Evolutionary conservation across 1,140 invertebrate species (phyloP).

Genomic region (Pantala flavescens): DNA sequence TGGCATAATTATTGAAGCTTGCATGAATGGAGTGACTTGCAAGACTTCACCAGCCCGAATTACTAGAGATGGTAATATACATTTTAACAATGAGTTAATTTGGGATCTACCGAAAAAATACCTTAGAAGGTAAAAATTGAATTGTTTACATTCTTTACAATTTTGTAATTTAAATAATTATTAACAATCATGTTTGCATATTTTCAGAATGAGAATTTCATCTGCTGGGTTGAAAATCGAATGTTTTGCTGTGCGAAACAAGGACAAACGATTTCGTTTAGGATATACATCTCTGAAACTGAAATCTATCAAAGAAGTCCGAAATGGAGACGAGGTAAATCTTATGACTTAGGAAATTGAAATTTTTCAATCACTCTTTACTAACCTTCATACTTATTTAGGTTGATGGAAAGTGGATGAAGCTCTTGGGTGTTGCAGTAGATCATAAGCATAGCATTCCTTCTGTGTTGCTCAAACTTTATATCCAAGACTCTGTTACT

Average conservation of each 20-base stretch:
- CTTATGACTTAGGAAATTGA: too few relatives aligned
- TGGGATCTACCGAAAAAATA: not conserved
- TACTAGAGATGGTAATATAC: not conserved
- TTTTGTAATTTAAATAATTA: not conserved
- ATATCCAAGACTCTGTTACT: not conserved
- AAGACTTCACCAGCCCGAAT: not conserved
- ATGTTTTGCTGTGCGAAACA: slow-evolving; percentile 21
- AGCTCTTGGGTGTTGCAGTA: not conserved
- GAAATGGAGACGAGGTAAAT: not conserved
- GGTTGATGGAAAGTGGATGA: not conserved
- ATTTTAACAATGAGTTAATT: not conserved
- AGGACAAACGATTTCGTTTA: slow-evolving; percentile 17
- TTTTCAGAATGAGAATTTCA: slow-evolving; percentile 23
- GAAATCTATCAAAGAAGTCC: slow-evolving; percentile 13
- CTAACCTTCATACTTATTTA: not conserved
- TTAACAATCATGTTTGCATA: not conserved
- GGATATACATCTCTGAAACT: slow-evolving; percentile 25
- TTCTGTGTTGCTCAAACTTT: not conserved
- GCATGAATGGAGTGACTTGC: not conserved
- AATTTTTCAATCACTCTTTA: too few relatives aligned
- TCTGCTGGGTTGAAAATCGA: slow-evolving; percentile 24
- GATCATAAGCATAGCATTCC: not conserved
- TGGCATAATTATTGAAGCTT: not conserved
- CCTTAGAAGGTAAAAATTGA: not conserved
- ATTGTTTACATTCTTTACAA: not conserved